A percentile compares a stretch with the other conserved stretches of the same genome.
Conservation (phyloP, 2,113 vertebrate genomes). For the Charadrius vociferus region DNA sequence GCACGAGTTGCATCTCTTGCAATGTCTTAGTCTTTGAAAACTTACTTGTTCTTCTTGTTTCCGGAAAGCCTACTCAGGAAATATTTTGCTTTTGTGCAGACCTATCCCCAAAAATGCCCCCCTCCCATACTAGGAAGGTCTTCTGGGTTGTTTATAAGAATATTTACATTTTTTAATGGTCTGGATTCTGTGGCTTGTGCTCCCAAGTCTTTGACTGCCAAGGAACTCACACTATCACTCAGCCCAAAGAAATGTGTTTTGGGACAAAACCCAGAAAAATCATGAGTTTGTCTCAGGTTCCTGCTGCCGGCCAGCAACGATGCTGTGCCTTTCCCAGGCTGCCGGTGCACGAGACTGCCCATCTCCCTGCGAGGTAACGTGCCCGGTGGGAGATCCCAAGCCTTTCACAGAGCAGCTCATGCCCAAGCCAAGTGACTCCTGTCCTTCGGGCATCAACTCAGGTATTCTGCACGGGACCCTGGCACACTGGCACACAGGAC, state of each 20-base stretch:
- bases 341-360: background rate
- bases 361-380: background rate
- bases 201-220: background rate
- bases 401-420: background rate
- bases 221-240: background rate
- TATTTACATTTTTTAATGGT: background rate
- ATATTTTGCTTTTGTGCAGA: background rate
- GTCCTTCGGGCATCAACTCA: background rate
- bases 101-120: background rate
- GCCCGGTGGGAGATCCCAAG: background rate
- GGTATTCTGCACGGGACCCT: background rate
- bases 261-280: background rate
- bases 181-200: background rate
- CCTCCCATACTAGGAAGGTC: background rate
- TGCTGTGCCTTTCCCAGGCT: background rate
- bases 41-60: background rate
- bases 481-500: fast-evolving
- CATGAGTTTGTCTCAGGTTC: background rate
- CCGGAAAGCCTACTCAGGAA: background rate
- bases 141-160: background rate
- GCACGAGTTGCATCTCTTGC: background rate
- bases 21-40: background rate
- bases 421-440: background rate
- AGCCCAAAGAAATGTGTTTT: background rate
- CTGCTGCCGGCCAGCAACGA: background rate